Conservation (phyloP, 2,888 invertebrate species). For the Eupsilia transversa region DNA sequence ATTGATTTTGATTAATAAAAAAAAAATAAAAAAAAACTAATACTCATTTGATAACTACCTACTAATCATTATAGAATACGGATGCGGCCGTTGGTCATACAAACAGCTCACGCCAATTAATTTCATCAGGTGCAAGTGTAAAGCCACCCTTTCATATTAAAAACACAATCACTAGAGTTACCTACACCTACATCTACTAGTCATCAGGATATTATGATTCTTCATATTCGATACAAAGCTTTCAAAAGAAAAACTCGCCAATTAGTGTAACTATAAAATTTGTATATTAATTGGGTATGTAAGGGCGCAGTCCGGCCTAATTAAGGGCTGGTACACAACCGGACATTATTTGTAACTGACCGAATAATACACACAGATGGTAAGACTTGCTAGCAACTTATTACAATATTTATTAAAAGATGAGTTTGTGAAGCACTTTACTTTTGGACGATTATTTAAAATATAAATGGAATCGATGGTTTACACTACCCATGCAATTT, state of each 20-base stretch:
- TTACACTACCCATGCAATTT: not conserved
- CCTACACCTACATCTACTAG: not conserved
- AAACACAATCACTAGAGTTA: constrained; percentile 2
- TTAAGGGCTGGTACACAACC: constrained; percentile 84
- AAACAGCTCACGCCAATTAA: constrained; percentile 2
- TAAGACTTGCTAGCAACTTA: not conserved
- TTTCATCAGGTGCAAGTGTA: constrained; percentile 2
- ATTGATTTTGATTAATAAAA: too few species aligned
- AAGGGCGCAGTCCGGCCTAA: constrained; percentile 80
- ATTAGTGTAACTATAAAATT: constrained; percentile 85
- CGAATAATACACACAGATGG: constrained; percentile 72
- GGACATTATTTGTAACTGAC: constrained; percentile 83
- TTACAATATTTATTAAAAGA: not conserved
- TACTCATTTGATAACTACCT: not conserved
- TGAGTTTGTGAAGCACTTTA: not conserved
- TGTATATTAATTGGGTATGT: constrained; percentile 85
- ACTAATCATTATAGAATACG: not conserved
- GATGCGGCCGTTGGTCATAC: not conserved
- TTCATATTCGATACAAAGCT: constrained; percentile 19
- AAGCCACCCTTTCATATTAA: not conserved
- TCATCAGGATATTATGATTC: not conserved
- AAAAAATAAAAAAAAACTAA: not conserved
- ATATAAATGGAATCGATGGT: not conserved
- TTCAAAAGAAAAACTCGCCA: constrained; percentile 76
- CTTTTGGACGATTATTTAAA: not conserved